These are phyloP conservation scores for Agrilus cyanescens DNA, from an alignment of 2,888 invertebrate genomes.

Conservation along the genomic window DNA sequence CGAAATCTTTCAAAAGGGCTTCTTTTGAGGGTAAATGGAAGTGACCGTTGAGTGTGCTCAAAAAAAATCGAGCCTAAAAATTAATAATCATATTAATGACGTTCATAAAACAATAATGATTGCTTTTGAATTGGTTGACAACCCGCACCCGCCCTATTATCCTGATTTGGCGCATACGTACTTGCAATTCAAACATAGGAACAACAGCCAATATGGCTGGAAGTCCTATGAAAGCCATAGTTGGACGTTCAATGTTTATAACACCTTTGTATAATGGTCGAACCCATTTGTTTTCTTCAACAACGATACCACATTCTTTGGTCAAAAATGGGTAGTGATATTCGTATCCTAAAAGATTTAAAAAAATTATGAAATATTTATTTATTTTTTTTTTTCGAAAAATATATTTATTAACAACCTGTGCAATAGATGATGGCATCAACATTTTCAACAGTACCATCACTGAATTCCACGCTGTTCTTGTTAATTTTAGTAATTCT, in stretches of 20 bases:
- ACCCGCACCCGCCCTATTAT: too few relatives aligned
- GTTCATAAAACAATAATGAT: too few relatives aligned
- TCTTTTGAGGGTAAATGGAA: conserved; percentile 48
- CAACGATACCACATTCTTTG: conserved; percentile 52
- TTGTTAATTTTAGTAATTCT: conserved; percentile 39
- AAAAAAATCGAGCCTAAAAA: conserved; percentile 46
- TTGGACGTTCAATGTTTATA: conserved; percentile 67
- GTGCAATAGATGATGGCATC: conserved; percentile 62
- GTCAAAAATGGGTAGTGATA: conserved; percentile 40
- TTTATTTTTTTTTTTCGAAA: too few relatives aligned
- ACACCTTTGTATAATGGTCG: conserved; percentile 77
- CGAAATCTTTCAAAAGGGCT: conserved; percentile 48
- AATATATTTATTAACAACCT: too few relatives aligned
- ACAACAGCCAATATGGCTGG: conserved; percentile 75
- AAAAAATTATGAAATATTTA: too few relatives aligned
- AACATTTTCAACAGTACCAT: conserved; percentile 45
- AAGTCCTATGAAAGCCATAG: conserved; percentile 73
- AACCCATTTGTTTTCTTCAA: conserved; percentile 71
- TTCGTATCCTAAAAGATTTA: conserved; percentile 35
- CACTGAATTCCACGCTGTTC: conserved; percentile 44
- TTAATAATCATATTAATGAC: conserved; percentile 8
- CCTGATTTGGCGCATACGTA: too few relatives aligned
- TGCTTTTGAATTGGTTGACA: too few relatives aligned
- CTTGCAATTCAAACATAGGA: conserved; percentile 77
- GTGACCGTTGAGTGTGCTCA: conserved; percentile 45